Base-by-base conservation (phyloP, 2,113 vertebrate species). In the Onychostoma macrolepis region DNA sequence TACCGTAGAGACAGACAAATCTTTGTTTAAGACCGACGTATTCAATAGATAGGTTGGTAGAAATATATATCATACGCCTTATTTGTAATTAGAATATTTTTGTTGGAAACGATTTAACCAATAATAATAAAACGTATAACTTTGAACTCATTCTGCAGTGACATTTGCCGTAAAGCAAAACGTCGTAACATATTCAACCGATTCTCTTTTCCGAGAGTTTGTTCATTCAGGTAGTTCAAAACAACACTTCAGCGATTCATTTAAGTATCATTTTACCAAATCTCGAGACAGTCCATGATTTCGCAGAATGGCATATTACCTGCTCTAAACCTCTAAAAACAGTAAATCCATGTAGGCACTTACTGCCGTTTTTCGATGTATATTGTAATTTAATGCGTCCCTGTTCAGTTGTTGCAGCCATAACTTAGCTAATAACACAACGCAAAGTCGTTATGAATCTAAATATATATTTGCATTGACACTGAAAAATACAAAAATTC, bases 121-220 rank as follows among this genome's bases (percentile, higher is more conserved):
- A 5, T 10, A 43, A 19, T 28, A 45, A n/a, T 4, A 26, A 43
- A 80, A 82, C n/a, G n/a, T 21, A 41, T 6, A 81, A n/a, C 13
- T 45, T 63, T 19, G 28, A 65, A 38, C 24, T 38, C 0, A 43
- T 45, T 28, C 56, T 4, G 36, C 15, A 17, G n/a, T 41, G 83
- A 80, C 86, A 48, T 65, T 33, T 79, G 71, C 79, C 26, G 83
- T 26, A 87, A 85, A 85, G 48, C 2, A 4, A 17, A 5, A 6
- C 19, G 45, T 61, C 65, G 48, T 69, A 56, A 38, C 11, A 26
- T 4, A 15, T 65, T 58, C 10, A 85, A 43, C 45, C 15, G 2
- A 6, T 17, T 38, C 41, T 48, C 17, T 17, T 45, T 26, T 21
- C 26, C 4, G 48, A 53, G 76, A 53, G 28, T 78, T 48, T 48